phyloP scores from a whole-genome alignment of 2,888 invertebrate genomes.

The Lochmaea capreae region DNA sequence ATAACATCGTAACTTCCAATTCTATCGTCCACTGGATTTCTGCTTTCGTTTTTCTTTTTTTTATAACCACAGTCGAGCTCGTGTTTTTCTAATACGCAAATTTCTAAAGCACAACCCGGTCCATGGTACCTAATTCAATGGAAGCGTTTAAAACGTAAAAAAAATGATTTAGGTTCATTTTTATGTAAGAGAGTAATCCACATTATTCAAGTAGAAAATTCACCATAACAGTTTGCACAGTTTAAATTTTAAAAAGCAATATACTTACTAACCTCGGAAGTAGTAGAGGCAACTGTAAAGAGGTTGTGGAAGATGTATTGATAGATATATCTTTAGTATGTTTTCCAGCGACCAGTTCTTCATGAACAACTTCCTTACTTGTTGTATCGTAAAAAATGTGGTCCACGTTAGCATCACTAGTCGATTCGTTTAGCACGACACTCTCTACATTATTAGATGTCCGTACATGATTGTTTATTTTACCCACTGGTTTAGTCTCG shows the following conservation, averaged over 20 bases:
- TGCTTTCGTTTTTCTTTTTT: slow-evolving; percentile 39
- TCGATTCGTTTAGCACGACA: not conserved
- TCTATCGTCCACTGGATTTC: slow-evolving; percentile 46
- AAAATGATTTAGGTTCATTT: no score
- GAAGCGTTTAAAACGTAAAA: no score
- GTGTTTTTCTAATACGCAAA: slow-evolving; percentile 54
- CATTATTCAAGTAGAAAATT: no score
- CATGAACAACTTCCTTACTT: slow-evolving; percentile 1
- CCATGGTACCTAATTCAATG: slow-evolving; percentile 46
- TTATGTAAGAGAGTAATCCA: no score
- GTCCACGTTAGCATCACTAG: not conserved
- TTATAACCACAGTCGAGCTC: slow-evolving; percentile 46
- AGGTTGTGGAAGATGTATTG: not conserved
- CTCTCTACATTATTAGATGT: not conserved
- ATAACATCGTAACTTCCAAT: slow-evolving; percentile 51
- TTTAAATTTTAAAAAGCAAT: no score
- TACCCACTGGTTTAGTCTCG: not conserved
- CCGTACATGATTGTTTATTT: not conserved
- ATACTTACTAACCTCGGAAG: not conserved
- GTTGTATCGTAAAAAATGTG: not conserved
- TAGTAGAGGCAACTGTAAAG: slow-evolving; percentile 3
- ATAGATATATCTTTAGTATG: slow-evolving; percentile 4
- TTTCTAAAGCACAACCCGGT: slow-evolving; percentile 51
- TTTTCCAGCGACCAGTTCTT: not conserved
- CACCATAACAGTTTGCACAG: no score